Evolutionary conservation across 2,797 vertebrate species (phyloP), one percentile per base, ranked within the genome.

Genomic region (Sebastes nivosus): DNA sequence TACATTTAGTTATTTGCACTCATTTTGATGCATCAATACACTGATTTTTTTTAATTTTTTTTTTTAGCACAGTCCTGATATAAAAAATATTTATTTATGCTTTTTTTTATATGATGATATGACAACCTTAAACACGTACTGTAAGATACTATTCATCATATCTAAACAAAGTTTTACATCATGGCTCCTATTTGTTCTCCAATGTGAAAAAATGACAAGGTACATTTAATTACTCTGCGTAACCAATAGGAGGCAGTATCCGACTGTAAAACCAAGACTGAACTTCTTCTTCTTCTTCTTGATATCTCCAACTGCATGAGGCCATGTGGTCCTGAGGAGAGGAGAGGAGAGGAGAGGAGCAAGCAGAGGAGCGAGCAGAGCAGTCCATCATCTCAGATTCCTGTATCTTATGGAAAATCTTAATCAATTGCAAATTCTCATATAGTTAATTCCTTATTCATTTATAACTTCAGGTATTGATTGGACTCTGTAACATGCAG

Each of bases 291-390:
- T n/a, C 55, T 22, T 9, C 60, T 22, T 9, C 29, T n/a, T 25
- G 1, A 2, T 20, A 1, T 12, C 14, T 70, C 20, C 52, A 54
- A 0, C 65, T 11, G 65, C 60, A 4, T 11, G 22, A 30, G 11
- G 59, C 77, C 77, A 78, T 80, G 84, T 78, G 88, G 84, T 82
- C 76, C 84, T 88, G 86, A 87, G 55, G 83, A 77, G 79, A 81
- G 71, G 13, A 71, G 61, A 38, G 12, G 34, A 34, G 32, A 4
- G 32, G 4, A 34, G 32, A 4, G 32, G 32, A 5, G 27, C 11
- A 10, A 11, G 34, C 1, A 34, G 32, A 32, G 32, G 9, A 50
- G 16, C 63, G 1, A 34, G 64, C 34, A 38, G n/a, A 38, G 20
- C 54, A 52, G 24, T 4, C 22, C 5, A 8, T 4, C 32, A 34